Base-by-base conservation (phyloP, 2,797 vertebrate genomes). In the Neosilurus hyrtlii region DNA sequence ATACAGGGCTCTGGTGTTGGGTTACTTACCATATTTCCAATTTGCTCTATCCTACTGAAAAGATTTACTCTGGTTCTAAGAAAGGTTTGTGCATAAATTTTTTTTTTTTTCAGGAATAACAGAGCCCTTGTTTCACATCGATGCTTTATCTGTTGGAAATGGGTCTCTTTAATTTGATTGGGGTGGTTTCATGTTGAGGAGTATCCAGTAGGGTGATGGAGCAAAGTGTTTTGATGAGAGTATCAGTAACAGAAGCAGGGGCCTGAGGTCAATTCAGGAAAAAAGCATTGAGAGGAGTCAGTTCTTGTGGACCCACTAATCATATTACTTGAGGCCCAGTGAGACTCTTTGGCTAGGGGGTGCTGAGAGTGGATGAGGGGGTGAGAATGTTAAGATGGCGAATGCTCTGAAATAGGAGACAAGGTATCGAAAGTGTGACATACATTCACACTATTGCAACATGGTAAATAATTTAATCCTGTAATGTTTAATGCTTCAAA, bases 301-400 rank as follows among this genome's bases (percentile, higher is more conserved):
- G 70, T 65, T 24, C 9, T 35, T 54, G 43, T 43, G 51, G 75
- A 65, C 56, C 61, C 63, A 76, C 56, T 83, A 86, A 86, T 87
- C 81, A 37, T 67, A 82, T 86, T 86, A 85, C 83, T 79, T 35
- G 57, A 80, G 57, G 18, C 74, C 59, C 35, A 57, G 51, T 37
- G 73, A 86, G 67, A 56, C 59, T 73, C 24, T 82, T 75, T 85
- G 35, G 10, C 63, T 83, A 70, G 70, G 62, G 61, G 37, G 52
- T 24, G 59, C 35, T 82, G 68, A 71, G 35, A 59, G 49, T 78
- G 49, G 52, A 30, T 37, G 22, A 68, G 62, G 16, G 61, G 67
- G 11, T 37, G n/a, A 22, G 73, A 43, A 24, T 11, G n/a, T 49
- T 84, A 14, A 66, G 72, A 37, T 22, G 6, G 26, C 66, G 59